phyloP scores from a whole-genome alignment of 2,888 invertebrate species.

The Drosophila longiperda region DNA sequence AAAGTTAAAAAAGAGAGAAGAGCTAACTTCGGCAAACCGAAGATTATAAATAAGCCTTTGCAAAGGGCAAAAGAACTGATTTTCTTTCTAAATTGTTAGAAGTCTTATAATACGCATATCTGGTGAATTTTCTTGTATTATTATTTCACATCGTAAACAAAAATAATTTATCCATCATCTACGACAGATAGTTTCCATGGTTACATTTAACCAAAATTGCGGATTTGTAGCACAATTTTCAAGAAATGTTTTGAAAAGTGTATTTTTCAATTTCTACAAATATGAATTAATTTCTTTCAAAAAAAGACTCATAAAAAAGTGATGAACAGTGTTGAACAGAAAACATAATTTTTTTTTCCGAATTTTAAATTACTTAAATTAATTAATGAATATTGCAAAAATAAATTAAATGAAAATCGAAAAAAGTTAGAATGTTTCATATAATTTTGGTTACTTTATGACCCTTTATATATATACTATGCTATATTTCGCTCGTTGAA shows the following conservation, averaged over 20 bases:
- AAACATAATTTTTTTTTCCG: neutral
- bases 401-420: no score
- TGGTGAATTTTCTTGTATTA: neutral
- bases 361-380: neutral
- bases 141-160: neutral
- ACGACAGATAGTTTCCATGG: neutral
- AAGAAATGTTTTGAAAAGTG: neutral
- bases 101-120: neutral
- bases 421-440: no score
- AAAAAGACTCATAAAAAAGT: neutral
- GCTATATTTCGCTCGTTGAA: neutral
- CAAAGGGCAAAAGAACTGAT: neutral
- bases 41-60: conserved; percentile 2
- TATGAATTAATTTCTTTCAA: neutral
- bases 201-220: neutral
- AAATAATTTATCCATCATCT: neutral
- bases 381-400: neutral
- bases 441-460: no score
- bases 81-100: neutral
- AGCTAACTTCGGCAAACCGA: conserved; percentile 26
- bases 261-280: neutral
- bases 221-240: neutral
- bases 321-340: neutral
- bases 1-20: conserved; percentile 15
- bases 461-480: neutral